Evolutionary conservation across 2,888 invertebrate species (phyloP).

Genomic region (Euplexia lucipara): DNA sequence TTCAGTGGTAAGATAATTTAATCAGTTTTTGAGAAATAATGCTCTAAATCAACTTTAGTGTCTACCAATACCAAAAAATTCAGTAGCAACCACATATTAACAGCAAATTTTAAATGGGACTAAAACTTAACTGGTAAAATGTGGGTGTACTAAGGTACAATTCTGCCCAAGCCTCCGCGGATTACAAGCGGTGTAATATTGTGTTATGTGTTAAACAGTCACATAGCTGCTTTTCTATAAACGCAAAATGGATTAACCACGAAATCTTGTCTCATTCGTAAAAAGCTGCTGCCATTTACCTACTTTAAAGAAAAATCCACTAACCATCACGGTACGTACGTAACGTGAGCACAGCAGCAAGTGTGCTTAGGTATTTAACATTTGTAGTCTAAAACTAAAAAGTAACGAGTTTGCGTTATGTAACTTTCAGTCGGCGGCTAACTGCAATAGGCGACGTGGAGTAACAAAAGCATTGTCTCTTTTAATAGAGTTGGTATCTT

Average conservation of each 20-base stretch:
- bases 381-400: constrained; percentile 79
- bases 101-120: no score
- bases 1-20: no score
- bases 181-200: not conserved
- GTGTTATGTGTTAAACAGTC: no score
- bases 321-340: not conserved
- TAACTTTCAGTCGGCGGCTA: constrained; percentile 72
- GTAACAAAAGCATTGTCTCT: constrained; percentile 61
- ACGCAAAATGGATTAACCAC: no score
- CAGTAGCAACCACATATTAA: no score
- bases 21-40: no score
- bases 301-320: constrained; percentile 9
- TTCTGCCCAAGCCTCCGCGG: no score
- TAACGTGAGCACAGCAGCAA: constrained; percentile 62
- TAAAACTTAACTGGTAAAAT: no score
- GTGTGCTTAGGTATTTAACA: constrained; percentile 75
- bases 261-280: not conserved
- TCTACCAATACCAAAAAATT: no score
- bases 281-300: not conserved
- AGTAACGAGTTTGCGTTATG: constrained; percentile 77
- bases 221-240: no score
- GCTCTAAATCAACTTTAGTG: no score
- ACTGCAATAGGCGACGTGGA: constrained; percentile 74
- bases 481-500: constrained; percentile 14
- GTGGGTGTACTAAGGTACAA: no score